Conservation (phyloP, 2,113 vertebrate species). For the Reinhardtius hippoglossoides region DNA sequence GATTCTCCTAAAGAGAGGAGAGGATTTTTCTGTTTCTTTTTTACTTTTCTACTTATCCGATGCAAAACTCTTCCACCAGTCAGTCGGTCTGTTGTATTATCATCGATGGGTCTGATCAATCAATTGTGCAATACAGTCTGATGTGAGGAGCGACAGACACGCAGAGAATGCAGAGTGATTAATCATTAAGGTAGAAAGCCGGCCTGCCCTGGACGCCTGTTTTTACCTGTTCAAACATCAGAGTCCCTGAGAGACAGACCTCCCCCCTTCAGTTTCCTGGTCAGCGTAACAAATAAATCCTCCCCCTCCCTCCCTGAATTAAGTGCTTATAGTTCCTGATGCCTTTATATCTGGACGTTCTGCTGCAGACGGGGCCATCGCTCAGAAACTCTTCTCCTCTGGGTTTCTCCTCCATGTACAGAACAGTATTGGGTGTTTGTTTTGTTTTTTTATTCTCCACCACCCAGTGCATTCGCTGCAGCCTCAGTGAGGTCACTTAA, state of each 20-base stretch:
- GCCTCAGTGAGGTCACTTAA: conserved; percentile 84
- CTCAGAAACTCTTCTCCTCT: conserved; percentile 65
- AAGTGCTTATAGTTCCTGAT: conserved; percentile 68
- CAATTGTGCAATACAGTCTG: conserved; percentile 69
- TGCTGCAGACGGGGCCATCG: conserved; percentile 53
- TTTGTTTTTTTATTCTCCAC: conserved; percentile 17
- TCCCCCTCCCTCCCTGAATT: conserved; percentile 32
- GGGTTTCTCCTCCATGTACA: conserved; percentile 70
- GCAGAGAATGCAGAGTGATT: conserved; percentile 39
- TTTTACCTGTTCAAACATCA: conserved; percentile 48
- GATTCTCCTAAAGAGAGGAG: conserved; percentile 43
- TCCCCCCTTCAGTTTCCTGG: conserved; percentile 18
- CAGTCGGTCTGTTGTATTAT: conserved; percentile 24
- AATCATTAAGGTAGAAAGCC: conserved; percentile 47
- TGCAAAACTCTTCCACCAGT: conserved; percentile 32
- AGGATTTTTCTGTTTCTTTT: not conserved
- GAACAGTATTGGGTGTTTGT: conserved; percentile 81
- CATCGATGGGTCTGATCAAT: conserved; percentile 45
- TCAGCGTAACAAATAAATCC: conserved; percentile 42
- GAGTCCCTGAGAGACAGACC: conserved; percentile 42
- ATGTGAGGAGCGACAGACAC: conserved; percentile 46
- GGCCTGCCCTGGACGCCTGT: conserved; percentile 38
- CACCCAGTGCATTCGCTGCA: conserved; percentile 79
- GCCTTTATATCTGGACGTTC: conserved; percentile 67
- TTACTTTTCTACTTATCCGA: conserved; percentile 31